Base-by-base conservation (phyloP, 2,797 vertebrate genomes). In the Champsocephalus esox region DNA sequence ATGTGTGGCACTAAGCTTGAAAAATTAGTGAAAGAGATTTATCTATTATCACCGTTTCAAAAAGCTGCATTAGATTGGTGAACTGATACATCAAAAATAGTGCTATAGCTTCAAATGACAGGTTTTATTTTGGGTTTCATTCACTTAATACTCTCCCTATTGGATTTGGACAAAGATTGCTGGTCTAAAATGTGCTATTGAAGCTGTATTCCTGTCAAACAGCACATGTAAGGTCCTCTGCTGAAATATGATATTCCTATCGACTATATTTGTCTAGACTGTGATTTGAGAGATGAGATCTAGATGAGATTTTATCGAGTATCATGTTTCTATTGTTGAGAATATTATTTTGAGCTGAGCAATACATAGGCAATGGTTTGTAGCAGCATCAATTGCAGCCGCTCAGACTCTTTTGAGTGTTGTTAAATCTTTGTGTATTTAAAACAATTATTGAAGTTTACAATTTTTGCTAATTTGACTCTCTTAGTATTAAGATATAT, bases 321-420 rank as follows among this genome's bases (percentile, higher is more conserved):
- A 70, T 83, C 54, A 72, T 19, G 74, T 80, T 73, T 82, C 57
- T 65, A 41, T 66, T 61, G 56, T 59, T 66, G 59, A 70, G 48
- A 74, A 76, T 77, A 61, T 85, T 70, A 76, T 78, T 87, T 78
- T 73, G 70, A 81, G 66, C 58, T 57, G 51, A 43, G 66, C 61
- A 59, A 77, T 61, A 77, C 56, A 84, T 61, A 48, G 9, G 12
- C 12, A 14, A 79, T 61, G 21, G 28, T 70, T 68, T 59, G n/a
- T 34, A 59, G 57, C 38, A 68, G 43, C 73, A 69, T 70, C 2
- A 2, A 66, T 55, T 16, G 66, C 41, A 49, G 38, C 21, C n/a
- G 50, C 56, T 61, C 41, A 4, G 46, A 74, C n/a, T 38, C 51
- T 69, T 34, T 14, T 48, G 2, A 58, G 63, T 55, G 34, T 65